Conservation (phyloP, 2,888 invertebrate species). For the Willowsia nigromaculata region DNA sequence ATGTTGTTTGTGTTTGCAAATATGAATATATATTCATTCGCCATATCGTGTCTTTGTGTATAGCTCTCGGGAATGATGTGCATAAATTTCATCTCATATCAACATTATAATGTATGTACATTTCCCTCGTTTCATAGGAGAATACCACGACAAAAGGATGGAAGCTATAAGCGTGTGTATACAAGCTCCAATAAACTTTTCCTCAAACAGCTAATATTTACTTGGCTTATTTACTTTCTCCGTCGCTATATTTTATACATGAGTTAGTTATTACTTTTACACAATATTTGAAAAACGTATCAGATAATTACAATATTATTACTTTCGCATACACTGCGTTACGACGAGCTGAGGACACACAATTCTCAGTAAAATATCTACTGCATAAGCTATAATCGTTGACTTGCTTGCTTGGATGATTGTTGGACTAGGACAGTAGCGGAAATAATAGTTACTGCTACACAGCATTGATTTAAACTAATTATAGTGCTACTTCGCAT, state of each 20-base stretch:
- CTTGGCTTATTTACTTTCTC: slow-evolving; percentile 11
- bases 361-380: background rate
- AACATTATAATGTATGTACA: background rate
- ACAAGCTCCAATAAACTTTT: background rate
- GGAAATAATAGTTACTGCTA: slow-evolving; percentile 52
- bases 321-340: background rate
- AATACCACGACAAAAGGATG: background rate
- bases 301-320: slow-evolving; percentile 46
- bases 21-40: background rate
- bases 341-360: background rate
- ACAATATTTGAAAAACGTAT: slow-evolving; percentile 29
- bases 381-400: background rate
- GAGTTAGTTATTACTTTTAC: slow-evolving; percentile 9
- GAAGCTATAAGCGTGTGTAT: background rate
- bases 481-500: slow-evolving; percentile 46
- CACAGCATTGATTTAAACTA: slow-evolving; percentile 69
- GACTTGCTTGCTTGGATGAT: background rate
- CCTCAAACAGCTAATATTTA: slow-evolving; percentile 19
- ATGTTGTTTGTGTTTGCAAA: background rate
- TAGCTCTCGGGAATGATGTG: background rate
- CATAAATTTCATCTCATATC: background rate
- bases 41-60: too few relatives aligned
- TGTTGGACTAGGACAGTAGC: slow-evolving; percentile 3
- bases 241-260: slow-evolving; percentile 7
- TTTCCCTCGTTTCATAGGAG: background rate